These are phyloP conservation scores for Eristalis tenax DNA, from an alignment of 2,888 invertebrate species.

Conservation along the genomic window DNA sequence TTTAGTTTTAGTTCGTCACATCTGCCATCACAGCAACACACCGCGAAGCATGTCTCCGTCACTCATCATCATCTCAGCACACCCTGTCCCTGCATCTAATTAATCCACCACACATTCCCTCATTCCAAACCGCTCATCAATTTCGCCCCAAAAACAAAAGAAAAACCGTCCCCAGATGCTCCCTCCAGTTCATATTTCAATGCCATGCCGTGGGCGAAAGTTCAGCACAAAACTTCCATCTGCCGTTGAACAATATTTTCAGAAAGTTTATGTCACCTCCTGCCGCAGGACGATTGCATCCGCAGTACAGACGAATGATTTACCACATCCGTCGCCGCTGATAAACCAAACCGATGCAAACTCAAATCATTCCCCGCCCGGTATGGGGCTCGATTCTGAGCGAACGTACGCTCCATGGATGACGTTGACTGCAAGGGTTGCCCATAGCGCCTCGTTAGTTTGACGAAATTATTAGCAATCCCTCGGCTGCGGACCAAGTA, in stretches of 20 bases:
- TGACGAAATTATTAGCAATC: slow-evolving; percentile 57
- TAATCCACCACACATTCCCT: too few relatives aligned
- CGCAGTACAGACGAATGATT: slow-evolving; percentile 30
- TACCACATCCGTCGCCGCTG: slow-evolving; percentile 57
- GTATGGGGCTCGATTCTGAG: neutral
- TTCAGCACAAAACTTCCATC: slow-evolving; percentile 4
- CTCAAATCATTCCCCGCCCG: slow-evolving; percentile 22
- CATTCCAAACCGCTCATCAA: neutral
- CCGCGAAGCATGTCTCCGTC: too few relatives aligned
- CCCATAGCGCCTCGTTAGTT: slow-evolving; percentile 47
- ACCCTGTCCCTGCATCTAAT: too few relatives aligned
- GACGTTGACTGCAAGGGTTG: slow-evolving; percentile 17
- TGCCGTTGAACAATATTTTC: slow-evolving; percentile 31
- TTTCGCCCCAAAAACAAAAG: neutral
- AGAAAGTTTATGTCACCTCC: slow-evolving; percentile 38
- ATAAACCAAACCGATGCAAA: slow-evolving; percentile 53
- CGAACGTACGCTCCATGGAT: neutral
- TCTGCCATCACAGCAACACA: too few relatives aligned
- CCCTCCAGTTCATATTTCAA: neutral
- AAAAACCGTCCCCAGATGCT: neutral
- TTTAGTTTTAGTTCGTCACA: too few relatives aligned
- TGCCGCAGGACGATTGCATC: slow-evolving; percentile 28
- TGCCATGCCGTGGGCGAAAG: neutral
- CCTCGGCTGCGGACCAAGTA: slow-evolving; percentile 29
- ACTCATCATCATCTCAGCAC: too few relatives aligned